Percentiles rank a stretch among this genome's conserved stretches.
phyloP scores from a whole-genome alignment of 2,113 vertebrate species.

The Lutjanus erythropterus region DNA sequence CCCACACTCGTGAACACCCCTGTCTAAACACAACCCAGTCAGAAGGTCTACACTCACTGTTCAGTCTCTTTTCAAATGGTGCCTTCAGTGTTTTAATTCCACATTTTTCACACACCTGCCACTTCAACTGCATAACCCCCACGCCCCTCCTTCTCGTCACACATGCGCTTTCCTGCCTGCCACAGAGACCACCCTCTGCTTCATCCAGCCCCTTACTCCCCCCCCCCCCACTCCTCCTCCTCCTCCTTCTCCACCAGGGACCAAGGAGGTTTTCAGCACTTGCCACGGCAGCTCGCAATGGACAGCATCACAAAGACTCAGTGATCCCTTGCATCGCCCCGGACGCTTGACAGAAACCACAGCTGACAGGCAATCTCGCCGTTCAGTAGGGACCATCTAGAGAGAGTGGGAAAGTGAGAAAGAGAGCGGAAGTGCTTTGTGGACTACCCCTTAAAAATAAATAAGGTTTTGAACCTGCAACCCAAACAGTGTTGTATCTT shows the following conservation, averaged over 20 bases:
- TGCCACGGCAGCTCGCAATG: slow-evolving; percentile 88
- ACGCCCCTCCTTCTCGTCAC: neutral
- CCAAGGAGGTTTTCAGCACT: slow-evolving; percentile 89
- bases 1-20: slow-evolving; percentile 81
- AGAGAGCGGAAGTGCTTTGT: slow-evolving; percentile 79
- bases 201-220: slow-evolving; percentile 67
- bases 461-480: slow-evolving; percentile 44
- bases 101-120: slow-evolving; percentile 44
- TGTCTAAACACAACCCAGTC: slow-evolving; percentile 74
- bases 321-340: slow-evolving; percentile 91
- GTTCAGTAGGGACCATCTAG: slow-evolving; percentile 83
- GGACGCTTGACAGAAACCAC: slow-evolving; percentile 94
- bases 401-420: slow-evolving; percentile 82
- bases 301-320: slow-evolving; percentile 92
- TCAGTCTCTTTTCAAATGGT: slow-evolving; percentile 48
- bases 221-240: slow-evolving; percentile 55
- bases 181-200: slow-evolving; percentile 71
- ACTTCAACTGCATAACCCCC: neutral
- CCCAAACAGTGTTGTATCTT: slow-evolving; percentile 19
- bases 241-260: slow-evolving; percentile 79
- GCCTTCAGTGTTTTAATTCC: slow-evolving; percentile 69
- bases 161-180: slow-evolving; percentile 64
- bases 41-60: slow-evolving; percentile 78
- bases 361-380: slow-evolving; percentile 93
- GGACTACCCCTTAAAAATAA: slow-evolving; percentile 67